phyloP scores from a whole-genome alignment of 2,113 vertebrate genomes.

The Gambusia holbrooki region DNA sequence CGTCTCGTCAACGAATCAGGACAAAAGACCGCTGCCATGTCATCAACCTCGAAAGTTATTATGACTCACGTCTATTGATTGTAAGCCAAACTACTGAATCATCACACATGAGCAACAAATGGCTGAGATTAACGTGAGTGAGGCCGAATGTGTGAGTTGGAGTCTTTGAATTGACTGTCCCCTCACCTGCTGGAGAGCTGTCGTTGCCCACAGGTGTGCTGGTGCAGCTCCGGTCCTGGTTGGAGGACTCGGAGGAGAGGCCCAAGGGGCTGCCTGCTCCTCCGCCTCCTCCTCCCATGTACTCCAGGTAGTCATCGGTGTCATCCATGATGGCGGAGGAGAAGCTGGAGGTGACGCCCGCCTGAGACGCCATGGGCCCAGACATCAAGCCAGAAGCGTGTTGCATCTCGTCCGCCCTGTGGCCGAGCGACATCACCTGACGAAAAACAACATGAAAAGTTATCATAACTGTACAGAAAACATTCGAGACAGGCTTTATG shows the following conservation, averaged over 20 bases:
- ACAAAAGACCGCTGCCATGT: slow-evolving; percentile 47
- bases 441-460: neutral
- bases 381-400: slow-evolving; percentile 75
- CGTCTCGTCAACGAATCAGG: slow-evolving; percentile 42
- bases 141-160: slow-evolving; percentile 2
- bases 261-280: slow-evolving; percentile 89
- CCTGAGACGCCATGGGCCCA: slow-evolving; percentile 63
- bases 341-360: slow-evolving; percentile 78
- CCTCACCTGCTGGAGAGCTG: slow-evolving; percentile 90
- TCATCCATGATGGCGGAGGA: slow-evolving; percentile 86
- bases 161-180: neutral
- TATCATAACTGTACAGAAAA: neutral
- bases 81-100: slow-evolving; percentile 29
- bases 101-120: slow-evolving; percentile 42
- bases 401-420: slow-evolving; percentile 79
- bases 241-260: slow-evolving; percentile 95
- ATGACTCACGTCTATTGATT: slow-evolving; percentile 43
- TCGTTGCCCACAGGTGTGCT: slow-evolving; percentile 97
- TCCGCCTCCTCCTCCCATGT: slow-evolving; percentile 82
- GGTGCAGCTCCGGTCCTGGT: slow-evolving; percentile 96
- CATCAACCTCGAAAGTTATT: slow-evolving; percentile 29
- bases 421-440: slow-evolving; percentile 77
- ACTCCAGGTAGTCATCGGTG: slow-evolving; percentile 94
- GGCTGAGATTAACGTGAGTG: slow-evolving; percentile 30
- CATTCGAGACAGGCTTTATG: neutral